phyloP scores from a whole-genome alignment of 2,113 vertebrate genomes.

The Australoheros scitulus region DNA sequence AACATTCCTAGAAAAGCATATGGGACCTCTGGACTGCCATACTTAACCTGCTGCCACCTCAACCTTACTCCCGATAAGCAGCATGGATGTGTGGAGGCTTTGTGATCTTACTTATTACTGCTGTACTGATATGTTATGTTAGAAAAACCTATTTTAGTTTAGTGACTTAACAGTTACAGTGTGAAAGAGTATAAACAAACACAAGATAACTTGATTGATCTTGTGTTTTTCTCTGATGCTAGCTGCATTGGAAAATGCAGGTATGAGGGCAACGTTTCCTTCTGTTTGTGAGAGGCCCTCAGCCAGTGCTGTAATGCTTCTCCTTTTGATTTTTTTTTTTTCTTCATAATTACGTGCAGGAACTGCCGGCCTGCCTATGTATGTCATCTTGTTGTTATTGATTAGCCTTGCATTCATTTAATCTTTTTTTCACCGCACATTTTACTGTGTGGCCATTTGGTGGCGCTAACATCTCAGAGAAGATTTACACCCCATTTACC shows the following conservation, averaged over 20 bases:
- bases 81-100: background rate
- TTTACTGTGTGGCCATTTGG: conserved; percentile 6
- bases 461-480: background rate
- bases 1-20: background rate
- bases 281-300: background rate
- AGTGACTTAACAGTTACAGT: background rate
- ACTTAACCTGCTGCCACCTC: background rate
- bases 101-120: background rate
- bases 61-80: background rate
- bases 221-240: background rate
- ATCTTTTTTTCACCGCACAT: background rate
- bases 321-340: background rate
- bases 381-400: background rate
- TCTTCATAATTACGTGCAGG: background rate
- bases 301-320: background rate
- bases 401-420: background rate
- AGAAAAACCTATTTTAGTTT: background rate
- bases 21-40: background rate
- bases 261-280: background rate
- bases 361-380: background rate
- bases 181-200: background rate
- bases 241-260: background rate
- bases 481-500: background rate
- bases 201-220: background rate
- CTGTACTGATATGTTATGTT: background rate